A percentile compares a stretch with the other conserved stretches of the same genome.
These are phyloP conservation scores for Panthera leo DNA, from an alignment of 2,113 vertebrate species.

Conservation along the genomic window DNA sequence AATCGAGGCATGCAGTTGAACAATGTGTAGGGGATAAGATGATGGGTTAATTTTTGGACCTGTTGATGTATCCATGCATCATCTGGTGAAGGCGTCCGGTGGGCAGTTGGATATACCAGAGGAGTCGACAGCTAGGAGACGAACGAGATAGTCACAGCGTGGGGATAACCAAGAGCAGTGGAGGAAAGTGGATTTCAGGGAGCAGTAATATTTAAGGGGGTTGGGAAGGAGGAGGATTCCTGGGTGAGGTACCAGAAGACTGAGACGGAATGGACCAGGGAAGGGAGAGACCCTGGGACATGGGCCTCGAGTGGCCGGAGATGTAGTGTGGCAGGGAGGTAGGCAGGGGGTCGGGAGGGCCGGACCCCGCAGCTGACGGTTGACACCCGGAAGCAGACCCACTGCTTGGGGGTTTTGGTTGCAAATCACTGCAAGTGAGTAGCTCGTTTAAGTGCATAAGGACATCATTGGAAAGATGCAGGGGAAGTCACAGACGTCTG, in stretches of 20 bases:
- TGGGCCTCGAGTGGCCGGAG: neutral
- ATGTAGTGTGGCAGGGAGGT: neutral
- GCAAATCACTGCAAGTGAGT: neutral
- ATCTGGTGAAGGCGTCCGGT: neutral
- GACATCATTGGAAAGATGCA: neutral
- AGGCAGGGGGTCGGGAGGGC: rapidly evolving
- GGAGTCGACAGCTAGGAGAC: rapidly evolving
- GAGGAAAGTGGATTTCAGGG: neutral
- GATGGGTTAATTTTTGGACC: neutral
- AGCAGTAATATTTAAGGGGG: neutral
- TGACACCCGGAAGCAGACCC: neutral
- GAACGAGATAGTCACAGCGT: neutral
- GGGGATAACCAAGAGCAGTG: neutral
- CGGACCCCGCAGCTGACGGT: rapidly evolving
- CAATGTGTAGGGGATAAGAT: neutral
- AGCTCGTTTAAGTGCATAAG: neutral
- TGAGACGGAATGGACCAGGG: neutral
- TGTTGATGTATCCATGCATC: rapidly evolving
- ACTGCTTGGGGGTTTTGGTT: neutral
- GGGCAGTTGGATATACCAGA: neutral
- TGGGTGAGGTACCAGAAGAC: too few species aligned
- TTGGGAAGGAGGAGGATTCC: neutral
- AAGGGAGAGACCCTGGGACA: neutral
- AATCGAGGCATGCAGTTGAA: neutral
- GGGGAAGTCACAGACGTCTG: neutral